Percentiles rank a stretch among this genome's conserved stretches.
Conservation (phyloP, 1,140 invertebrate species). For the Thaumatotibia leucotreta region DNA sequence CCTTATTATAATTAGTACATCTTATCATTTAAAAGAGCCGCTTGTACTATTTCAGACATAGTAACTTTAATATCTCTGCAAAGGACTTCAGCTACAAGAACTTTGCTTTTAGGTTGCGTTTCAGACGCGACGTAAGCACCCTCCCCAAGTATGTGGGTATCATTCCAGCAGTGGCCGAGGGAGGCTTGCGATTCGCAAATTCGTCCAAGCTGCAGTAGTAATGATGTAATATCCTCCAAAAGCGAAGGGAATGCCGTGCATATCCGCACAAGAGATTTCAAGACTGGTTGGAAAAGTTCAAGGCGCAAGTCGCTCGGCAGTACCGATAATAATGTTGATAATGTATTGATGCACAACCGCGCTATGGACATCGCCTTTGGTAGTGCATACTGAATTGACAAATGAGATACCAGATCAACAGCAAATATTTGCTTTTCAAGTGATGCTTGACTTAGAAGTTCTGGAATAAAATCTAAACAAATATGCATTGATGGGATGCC, state of each 20-base stretch:
- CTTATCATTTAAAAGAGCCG: conserved; percentile 77
- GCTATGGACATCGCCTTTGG: conserved; percentile 95
- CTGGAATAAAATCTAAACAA: conserved; percentile 97
- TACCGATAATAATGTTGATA: conserved; percentile 91
- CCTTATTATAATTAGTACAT: conserved; percentile 72
- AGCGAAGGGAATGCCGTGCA: conserved; percentile 95
- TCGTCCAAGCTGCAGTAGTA: conserved; percentile 91
- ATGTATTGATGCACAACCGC: conserved; percentile 92
- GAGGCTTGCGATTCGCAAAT: conserved; percentile 91
- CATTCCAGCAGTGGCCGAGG: conserved; percentile 81
- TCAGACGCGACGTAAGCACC: conserved; percentile 74
- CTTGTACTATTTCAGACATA: conserved; percentile 78
- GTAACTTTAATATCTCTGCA: conserved; percentile 81
- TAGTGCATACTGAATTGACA: conserved; percentile 95
- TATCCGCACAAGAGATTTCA: conserved; percentile 91
- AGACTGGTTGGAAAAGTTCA: conserved; percentile 87
- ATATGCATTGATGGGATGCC: conserved; percentile 99
- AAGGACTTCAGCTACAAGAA: conserved; percentile 77
- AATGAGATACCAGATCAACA: conserved; percentile 93
- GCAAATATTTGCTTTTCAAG: conserved; percentile 97
- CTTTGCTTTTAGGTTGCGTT: conserved; percentile 72
- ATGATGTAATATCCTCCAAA: conserved; percentile 90
- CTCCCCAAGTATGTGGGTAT: conserved; percentile 75
- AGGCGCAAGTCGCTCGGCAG: conserved; percentile 87
- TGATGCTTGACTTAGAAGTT: conserved; percentile 94